A percentile compares a stretch with the other conserved stretches of the same genome.
phyloP scores from a whole-genome alignment of 2,888 invertebrate genomes.

The Syrphus vitripennis region DNA sequence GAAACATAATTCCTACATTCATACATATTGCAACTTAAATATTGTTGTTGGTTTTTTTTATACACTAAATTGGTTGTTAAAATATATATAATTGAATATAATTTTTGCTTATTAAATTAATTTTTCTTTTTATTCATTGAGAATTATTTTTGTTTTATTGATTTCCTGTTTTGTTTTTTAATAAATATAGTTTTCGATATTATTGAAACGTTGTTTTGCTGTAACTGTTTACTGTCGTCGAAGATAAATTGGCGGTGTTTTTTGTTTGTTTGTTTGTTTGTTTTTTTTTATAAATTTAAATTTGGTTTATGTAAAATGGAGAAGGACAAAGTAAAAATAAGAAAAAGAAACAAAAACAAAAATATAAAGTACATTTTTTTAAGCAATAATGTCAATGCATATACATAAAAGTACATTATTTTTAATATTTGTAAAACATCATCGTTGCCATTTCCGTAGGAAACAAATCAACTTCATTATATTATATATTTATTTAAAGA shows the following conservation, averaged over 20 bases:
- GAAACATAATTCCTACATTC: slow-evolving; percentile 64
- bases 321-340: slow-evolving; percentile 13
- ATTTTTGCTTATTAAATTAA: slow-evolving; percentile 66
- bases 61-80: slow-evolving; percentile 71
- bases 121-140: slow-evolving; percentile 47
- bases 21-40: slow-evolving; percentile 71
- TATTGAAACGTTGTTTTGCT: slow-evolving; percentile 65
- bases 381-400: slow-evolving; percentile 43
- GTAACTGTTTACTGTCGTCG: slow-evolving; percentile 66
- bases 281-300: not conserved
- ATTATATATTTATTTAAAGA: slow-evolving; percentile 17
- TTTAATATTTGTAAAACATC: slow-evolving; percentile 40
- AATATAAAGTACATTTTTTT: slow-evolving; percentile 41
- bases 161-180: slow-evolving; percentile 33
- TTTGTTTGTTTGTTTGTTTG: not conserved
- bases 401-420: slow-evolving; percentile 25
- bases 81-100: slow-evolving; percentile 70
- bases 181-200: slow-evolving; percentile 70
- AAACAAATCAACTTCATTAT: slow-evolving; percentile 54
- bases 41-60: slow-evolving; percentile 64
- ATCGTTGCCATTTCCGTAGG: slow-evolving; percentile 54
- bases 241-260: slow-evolving; percentile 63
- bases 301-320: slow-evolving; percentile 7
- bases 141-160: slow-evolving; percentile 37
- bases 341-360: slow-evolving; percentile 56